These are phyloP conservation scores for Patella caerulea DNA, from an alignment of 2,888 invertebrate species.

Conservation along the genomic window DNA sequence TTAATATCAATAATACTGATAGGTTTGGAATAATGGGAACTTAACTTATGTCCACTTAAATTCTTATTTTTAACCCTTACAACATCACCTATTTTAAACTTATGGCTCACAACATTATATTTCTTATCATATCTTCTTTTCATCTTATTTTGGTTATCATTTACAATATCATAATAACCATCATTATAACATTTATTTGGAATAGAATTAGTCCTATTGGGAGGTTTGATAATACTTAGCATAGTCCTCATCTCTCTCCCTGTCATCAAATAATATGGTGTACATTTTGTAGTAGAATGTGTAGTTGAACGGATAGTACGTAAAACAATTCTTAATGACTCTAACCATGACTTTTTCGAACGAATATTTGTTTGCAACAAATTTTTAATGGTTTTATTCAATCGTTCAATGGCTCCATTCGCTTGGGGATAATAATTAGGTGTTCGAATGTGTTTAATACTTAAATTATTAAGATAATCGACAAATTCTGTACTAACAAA, in stretches of 20 bases:
- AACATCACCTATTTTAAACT: conserved; percentile 2
- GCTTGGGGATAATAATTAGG: too few relatives aligned
- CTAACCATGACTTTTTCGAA: too few relatives aligned
- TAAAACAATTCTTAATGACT: too few relatives aligned
- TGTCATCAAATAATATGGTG: conserved; percentile 6
- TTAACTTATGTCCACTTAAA: too few relatives aligned
- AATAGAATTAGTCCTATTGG: not conserved
- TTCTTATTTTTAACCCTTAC: not conserved
- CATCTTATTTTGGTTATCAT: not conserved
- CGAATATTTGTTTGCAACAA: not conserved
- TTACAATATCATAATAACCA: not conserved
- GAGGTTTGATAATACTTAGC: not conserved
- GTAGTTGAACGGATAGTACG: too few relatives aligned
- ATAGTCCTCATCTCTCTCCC: not conserved
- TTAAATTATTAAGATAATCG: too few relatives aligned
- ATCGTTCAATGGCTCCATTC: too few relatives aligned
- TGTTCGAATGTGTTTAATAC: too few relatives aligned
- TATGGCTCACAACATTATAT: conserved; percentile 1
- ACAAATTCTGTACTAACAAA: too few relatives aligned
- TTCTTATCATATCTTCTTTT: not conserved
- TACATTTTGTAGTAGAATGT: too few relatives aligned
- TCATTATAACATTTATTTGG: not conserved
- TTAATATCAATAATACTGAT: conserved; percentile 7
- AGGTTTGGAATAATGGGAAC: conserved; percentile 4
- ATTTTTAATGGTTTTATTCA: too few relatives aligned